Evolutionary conservation across 1,140 invertebrate genomes (phyloP).

Genomic region (Amyelois transitella): DNA sequence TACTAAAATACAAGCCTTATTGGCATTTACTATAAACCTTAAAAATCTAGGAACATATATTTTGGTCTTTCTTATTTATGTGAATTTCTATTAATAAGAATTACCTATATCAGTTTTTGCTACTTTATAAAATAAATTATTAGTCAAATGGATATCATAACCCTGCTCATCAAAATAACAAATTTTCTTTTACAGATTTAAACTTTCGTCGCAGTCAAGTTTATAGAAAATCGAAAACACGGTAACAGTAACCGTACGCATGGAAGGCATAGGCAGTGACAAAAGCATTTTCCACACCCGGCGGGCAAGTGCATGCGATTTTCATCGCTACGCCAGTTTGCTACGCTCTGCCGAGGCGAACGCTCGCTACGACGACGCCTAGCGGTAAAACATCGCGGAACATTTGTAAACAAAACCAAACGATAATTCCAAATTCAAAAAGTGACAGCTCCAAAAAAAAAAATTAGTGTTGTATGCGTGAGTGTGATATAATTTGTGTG

Average conservation of each 20-base stretch:
- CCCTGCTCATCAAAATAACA: too few relatives aligned
- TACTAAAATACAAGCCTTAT: too few relatives aligned
- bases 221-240: neutral
- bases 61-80: too few relatives aligned
- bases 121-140: too few relatives aligned
- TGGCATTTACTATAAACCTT: too few relatives aligned
- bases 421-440: neutral
- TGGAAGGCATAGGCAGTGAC: slow-evolving; percentile 10
- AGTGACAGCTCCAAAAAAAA: neutral
- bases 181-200: too few relatives aligned
- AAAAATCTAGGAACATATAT: too few relatives aligned
- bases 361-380: neutral
- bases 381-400: neutral
- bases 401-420: slow-evolving; percentile 7
- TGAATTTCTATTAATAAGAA: too few relatives aligned
- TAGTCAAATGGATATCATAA: too few relatives aligned
- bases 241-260: neutral
- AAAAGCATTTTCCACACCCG: slow-evolving; percentile 42
- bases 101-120: too few relatives aligned
- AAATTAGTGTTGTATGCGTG: neutral
- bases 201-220: too few relatives aligned
- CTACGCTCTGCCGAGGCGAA: neutral
- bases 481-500: neutral
- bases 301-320: slow-evolving; percentile 24
- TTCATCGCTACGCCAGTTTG: slow-evolving; percentile 22